Evolutionary conservation across 2,888 invertebrate species (phyloP).

Genomic region (Acrobasis repandana): DNA sequence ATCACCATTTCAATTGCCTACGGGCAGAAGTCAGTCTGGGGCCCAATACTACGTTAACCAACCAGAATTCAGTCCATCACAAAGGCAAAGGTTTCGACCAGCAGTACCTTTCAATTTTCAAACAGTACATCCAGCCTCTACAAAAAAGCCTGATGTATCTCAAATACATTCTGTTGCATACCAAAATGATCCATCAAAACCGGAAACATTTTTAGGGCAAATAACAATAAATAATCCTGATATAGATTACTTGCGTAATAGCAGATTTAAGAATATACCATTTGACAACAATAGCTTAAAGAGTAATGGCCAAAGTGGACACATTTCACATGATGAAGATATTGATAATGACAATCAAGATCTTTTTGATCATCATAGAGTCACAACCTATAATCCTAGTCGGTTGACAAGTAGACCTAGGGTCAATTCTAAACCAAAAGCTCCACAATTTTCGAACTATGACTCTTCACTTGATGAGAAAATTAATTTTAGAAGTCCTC

Average conservation of each 20-base stretch:
- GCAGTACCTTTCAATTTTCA: constrained; percentile 73
- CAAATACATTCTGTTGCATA: constrained; percentile 82
- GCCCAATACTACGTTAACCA: constrained; percentile 75
- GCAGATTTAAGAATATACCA: constrained; percentile 71
- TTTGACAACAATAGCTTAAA: constrained; percentile 78
- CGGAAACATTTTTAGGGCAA: constrained; percentile 85
- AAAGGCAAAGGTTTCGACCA: constrained; percentile 68
- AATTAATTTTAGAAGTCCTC: constrained; percentile 40
- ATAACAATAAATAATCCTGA: constrained; percentile 85
- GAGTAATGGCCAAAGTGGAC: constrained; percentile 70
- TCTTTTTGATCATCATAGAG: constrained; percentile 69
- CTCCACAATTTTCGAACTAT: constrained; percentile 54
- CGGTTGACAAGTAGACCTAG: constrained; percentile 64
- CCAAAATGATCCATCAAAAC: constrained; percentile 83
- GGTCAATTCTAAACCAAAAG: constrained; percentile 63
- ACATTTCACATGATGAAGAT: constrained; percentile 67
- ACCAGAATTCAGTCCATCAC: constrained; percentile 66
- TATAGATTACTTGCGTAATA: constrained; percentile 73
- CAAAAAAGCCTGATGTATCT: constrained; percentile 81
- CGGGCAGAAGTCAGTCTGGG: constrained; percentile 74
- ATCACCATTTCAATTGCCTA: constrained; percentile 74
- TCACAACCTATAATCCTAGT: constrained; percentile 76
- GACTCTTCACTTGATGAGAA: constrained; percentile 50
- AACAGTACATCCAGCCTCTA: constrained; percentile 73
- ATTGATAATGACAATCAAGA: constrained; percentile 71